Evolutionary conservation across 2,888 invertebrate species (phyloP).

Genomic region (Urechis unicinctus): DNA sequence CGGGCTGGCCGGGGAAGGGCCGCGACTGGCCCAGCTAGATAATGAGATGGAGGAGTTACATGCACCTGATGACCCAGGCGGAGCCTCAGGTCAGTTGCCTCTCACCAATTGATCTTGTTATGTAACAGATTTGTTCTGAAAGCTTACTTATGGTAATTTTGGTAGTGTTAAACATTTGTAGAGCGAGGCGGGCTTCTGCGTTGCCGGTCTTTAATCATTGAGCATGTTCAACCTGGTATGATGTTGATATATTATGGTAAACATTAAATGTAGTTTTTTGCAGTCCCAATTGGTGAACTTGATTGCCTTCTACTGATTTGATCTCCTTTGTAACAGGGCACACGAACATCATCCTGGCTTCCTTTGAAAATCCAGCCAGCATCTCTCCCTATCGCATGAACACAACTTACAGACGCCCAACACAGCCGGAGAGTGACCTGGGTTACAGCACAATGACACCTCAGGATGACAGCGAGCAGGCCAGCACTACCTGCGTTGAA

Average conservation of each 20-base stretch:
- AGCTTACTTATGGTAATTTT: no score
- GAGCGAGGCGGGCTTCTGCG: no score
- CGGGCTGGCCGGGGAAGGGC: slow-evolving; percentile 38
- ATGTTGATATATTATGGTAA: no score
- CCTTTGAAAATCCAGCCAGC: slow-evolving; percentile 58
- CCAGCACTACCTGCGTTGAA: slow-evolving; percentile 46
- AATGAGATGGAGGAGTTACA: slow-evolving; percentile 49
- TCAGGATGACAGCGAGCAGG: slow-evolving; percentile 47
- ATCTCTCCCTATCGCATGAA: slow-evolving; percentile 83
- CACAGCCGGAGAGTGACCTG: slow-evolving; percentile 75
- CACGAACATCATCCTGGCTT: slow-evolving; percentile 46
- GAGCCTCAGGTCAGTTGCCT: background rate
- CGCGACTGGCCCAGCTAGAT: slow-evolving; percentile 49
- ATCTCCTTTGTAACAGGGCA: slow-evolving; percentile 29
- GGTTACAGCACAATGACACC: slow-evolving; percentile 60
- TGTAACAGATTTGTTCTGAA: no score
- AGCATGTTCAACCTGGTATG: no score
- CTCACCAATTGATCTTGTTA: background rate
- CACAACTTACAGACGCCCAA: slow-evolving; percentile 67
- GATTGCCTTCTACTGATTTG: no score
- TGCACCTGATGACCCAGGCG: slow-evolving; percentile 36
- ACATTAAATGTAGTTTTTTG: no score
- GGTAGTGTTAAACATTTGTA: no score
- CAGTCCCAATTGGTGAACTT: no score
- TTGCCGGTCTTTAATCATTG: no score